Evolutionary conservation across 1,140 invertebrate genomes (phyloP).

Genomic region (Drosophila funebris): DNA sequence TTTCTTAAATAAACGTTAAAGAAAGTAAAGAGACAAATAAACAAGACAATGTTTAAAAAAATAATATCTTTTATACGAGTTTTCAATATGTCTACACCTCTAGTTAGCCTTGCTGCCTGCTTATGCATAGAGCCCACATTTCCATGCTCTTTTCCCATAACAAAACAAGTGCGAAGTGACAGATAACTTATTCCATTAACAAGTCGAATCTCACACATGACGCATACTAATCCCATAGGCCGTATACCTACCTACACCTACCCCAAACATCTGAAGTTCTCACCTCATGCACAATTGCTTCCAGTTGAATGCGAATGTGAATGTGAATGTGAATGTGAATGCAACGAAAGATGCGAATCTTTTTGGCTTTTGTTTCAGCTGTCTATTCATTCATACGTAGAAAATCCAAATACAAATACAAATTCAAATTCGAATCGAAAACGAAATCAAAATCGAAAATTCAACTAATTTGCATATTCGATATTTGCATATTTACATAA

Average conservation of each 20-base stretch:
- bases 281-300: slow-evolving; percentile 22
- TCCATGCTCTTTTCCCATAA: not conserved
- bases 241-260: not conserved
- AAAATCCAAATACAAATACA: slow-evolving; percentile 72
- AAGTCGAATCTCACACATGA: not conserved
- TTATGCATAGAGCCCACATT: not conserved
- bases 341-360: slow-evolving; percentile 34
- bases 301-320: slow-evolving; percentile 47
- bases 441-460: slow-evolving; percentile 47
- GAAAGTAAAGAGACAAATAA: too few species aligned
- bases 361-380: slow-evolving; percentile 39
- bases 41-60: too few species aligned
- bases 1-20: too few species aligned
- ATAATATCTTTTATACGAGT: too few species aligned
- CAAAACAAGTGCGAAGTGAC: slow-evolving; percentile 9
- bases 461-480: slow-evolving; percentile 82
- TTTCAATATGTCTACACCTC: too few species aligned
- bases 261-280: not conserved
- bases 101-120: too few species aligned
- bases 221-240: slow-evolving; percentile 16
- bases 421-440: slow-evolving; percentile 31
- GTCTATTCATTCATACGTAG: slow-evolving; percentile 49
- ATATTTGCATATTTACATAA: slow-evolving; percentile 81
- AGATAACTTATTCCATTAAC: slow-evolving; percentile 24
- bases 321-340: slow-evolving; percentile 41